A percentile compares a stretch with the other conserved stretches of the same genome.
These are phyloP conservation scores for Electrophaes corylata DNA, from an alignment of 2,888 invertebrate species.

Conservation along the genomic window DNA sequence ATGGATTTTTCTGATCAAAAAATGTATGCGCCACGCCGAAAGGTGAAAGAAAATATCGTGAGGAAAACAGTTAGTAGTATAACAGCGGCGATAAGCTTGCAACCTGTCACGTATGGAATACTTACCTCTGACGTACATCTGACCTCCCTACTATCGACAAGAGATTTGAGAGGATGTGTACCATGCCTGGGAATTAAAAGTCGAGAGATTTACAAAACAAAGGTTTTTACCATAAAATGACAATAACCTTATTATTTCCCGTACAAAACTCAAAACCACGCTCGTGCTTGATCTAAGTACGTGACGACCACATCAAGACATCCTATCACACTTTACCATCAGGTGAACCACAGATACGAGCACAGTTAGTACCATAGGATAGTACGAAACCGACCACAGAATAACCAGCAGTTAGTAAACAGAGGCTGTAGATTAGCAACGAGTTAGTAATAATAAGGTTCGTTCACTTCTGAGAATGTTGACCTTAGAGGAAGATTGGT, in stretches of 20 bases:
- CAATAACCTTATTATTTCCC: slow-evolving; percentile 13
- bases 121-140: too few species aligned
- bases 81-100: too few species aligned
- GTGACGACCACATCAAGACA: slow-evolving; percentile 57
- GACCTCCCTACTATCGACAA: too few species aligned
- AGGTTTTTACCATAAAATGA: background rate
- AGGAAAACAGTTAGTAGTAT: too few species aligned
- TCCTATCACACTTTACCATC: slow-evolving; percentile 44
- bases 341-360: slow-evolving; percentile 15
- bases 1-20: too few species aligned
- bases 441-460: slow-evolving; percentile 30
- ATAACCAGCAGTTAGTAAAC: background rate
- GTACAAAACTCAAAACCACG: slow-evolving; percentile 20
- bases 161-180: too few species aligned
- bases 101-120: too few species aligned
- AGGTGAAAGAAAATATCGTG: too few species aligned
- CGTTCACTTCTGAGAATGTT: slow-evolving; percentile 52
- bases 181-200: too few species aligned
- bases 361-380: slow-evolving; percentile 12
- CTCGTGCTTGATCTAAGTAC: slow-evolving; percentile 46
- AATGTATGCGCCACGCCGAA: too few species aligned
- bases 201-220: too few species aligned
- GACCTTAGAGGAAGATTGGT: slow-evolving; percentile 38
- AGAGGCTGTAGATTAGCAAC: background rate
- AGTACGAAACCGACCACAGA: slow-evolving; percentile 3